These are phyloP conservation scores for Acrobasis repandana DNA, from an alignment of 2,888 invertebrate species.

Conservation along the genomic window DNA sequence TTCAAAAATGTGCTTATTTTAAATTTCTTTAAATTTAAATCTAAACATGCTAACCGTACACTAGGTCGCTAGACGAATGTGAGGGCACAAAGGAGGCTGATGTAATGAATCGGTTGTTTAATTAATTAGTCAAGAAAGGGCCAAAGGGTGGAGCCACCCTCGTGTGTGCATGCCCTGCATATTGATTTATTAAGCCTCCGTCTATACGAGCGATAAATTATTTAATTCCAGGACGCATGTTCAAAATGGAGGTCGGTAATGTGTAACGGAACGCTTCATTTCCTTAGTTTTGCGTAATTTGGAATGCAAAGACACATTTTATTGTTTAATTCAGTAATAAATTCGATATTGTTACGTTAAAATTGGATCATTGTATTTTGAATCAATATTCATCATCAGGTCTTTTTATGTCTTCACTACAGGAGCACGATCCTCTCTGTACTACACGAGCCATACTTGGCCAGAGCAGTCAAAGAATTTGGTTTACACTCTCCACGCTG, in stretches of 20 bases:
- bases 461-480: no score
- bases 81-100: conserved; percentile 79
- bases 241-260: conserved; percentile 21
- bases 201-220: conserved; percentile 74
- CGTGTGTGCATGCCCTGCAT: conserved; percentile 79
- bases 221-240: conserved; percentile 69
- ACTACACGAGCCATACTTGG: no score
- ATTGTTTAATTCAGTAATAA: no score
- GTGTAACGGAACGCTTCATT: conserved; percentile 34
- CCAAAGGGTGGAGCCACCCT: conserved; percentile 46
- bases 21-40: conserved; percentile 24
- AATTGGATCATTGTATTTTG: no score
- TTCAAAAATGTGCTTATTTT: no score
- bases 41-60: conserved; percentile 55
- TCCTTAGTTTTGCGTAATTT: conserved; percentile 1
- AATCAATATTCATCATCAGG: no score
- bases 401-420: no score
- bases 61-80: conserved; percentile 73
- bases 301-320: no score
- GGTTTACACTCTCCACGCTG: no score
- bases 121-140: conserved; percentile 87
- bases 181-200: conserved; percentile 80
- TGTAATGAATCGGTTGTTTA: conserved; percentile 90
- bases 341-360: no score
- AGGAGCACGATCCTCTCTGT: no score